phyloP scores from a whole-genome alignment of 2,888 invertebrate species.

The Syrista parreyssii region DNA sequence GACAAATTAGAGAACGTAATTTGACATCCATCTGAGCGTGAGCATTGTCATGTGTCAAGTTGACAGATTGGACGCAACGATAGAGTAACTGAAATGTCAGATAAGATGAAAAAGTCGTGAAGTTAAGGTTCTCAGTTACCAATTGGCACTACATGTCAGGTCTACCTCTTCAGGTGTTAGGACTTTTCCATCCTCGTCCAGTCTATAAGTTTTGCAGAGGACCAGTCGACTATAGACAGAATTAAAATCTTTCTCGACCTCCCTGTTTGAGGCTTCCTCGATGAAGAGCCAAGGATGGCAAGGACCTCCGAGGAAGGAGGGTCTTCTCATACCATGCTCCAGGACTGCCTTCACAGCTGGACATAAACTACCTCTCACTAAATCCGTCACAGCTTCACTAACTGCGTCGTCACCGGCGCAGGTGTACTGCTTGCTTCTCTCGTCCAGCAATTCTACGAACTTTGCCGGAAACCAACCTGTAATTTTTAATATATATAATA shows the following conservation, averaged over 20 bases:
- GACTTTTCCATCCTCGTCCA: conserved; percentile 99
- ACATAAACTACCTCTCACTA: conserved; percentile 93
- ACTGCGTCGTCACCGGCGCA: conserved; percentile 97
- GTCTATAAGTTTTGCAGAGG: conserved; percentile 95
- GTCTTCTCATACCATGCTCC: conserved; percentile 93
- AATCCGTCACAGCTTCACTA: conserved; percentile 95
- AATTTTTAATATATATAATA: conserved; percentile 23
- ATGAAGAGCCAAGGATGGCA: conserved; percentile 99
- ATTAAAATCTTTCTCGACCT: conserved; percentile 97
- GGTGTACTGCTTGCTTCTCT: conserved; percentile 90
- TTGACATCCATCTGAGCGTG: conserved; percentile 99
- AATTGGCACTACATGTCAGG: neutral
- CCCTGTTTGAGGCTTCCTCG: conserved; percentile 95
- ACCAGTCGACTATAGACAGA: conserved; percentile 97
- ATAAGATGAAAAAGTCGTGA: neutral
- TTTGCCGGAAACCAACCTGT: conserved; percentile 97
- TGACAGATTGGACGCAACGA: conserved; percentile 96
- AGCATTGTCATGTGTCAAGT: conserved; percentile 94
- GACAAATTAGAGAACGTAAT: conserved; percentile 91
- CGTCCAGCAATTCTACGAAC: conserved; percentile 95
- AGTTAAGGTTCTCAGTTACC: neutral
- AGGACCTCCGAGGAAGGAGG: conserved; percentile 87
- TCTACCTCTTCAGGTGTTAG: conserved; percentile 94
- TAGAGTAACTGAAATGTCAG: conserved; percentile 74
- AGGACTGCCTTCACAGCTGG: conserved; percentile 94